Conservation (phyloP, 2,888 invertebrate genomes). For the Temnothorax ravouxi region DNA sequence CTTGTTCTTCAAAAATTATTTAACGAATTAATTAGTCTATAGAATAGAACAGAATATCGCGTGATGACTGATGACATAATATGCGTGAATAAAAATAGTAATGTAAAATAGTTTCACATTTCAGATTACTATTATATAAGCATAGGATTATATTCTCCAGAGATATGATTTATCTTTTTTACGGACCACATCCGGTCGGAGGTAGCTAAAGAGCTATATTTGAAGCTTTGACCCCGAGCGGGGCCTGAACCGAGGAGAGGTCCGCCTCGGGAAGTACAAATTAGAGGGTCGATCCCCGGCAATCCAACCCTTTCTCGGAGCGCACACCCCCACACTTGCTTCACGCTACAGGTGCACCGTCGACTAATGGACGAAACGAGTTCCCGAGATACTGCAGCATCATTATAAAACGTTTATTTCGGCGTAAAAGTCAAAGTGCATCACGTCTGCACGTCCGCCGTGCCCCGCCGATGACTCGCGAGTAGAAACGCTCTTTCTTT, state of each 20-base stretch:
- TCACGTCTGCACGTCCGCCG: conserved; percentile 57
- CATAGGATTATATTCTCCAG: conserved; percentile 22
- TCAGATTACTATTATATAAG: conserved; percentile 15
- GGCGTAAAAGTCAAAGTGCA: conserved; percentile 78
- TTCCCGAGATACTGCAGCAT: conserved; percentile 78
- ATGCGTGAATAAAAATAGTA: neutral
- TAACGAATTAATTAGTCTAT: neutral
- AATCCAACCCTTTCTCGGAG: conserved; percentile 76
- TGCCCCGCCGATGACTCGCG: conserved; percentile 73
- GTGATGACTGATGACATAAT: neutral
- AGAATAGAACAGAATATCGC: neutral
- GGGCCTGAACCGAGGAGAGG: conserved; percentile 59
- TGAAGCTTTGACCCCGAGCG: conserved; percentile 65
- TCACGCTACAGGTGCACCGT: conserved; percentile 76
- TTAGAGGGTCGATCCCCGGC: conserved; percentile 75
- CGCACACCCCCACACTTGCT: conserved; percentile 72
- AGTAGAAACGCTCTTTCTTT: conserved; percentile 68
- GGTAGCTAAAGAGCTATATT: conserved; percentile 63
- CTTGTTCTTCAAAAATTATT: neutral
- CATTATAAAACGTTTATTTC: conserved; percentile 82
- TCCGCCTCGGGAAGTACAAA: conserved; percentile 75
- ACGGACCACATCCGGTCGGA: conserved; percentile 39
- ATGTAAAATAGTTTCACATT: neutral
- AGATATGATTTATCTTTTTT: conserved; percentile 45
- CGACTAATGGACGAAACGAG: conserved; percentile 79